Evolutionary conservation across 1,140 invertebrate genomes (phyloP), one percentile per base, ranked within the genome.

Genomic region (Bombus pyrosoma): DNA sequence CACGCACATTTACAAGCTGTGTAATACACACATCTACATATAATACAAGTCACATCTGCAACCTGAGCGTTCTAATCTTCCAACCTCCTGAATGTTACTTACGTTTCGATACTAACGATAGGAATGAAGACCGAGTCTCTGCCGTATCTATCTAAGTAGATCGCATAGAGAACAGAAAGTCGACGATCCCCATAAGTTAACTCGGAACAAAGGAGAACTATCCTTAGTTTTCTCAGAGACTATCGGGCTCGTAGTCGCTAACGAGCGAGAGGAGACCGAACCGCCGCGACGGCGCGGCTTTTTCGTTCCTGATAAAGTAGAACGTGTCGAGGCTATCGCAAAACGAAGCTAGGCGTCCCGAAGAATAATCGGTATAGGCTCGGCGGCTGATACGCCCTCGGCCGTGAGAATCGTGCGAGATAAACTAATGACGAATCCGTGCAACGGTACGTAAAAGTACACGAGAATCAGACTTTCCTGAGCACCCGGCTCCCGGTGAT

Each of bases 311-410:
- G 77, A 81, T 89, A 91, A 91, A 78, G 74, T 75, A 68, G 57
- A 75, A 64, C 76, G 83, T 83, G 89, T 87, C 86, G 75, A 13
- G 41, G 25, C 73, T 87, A 90, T 91, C 82, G 85, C 78, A 28
- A 77, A 18, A 75, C 43, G 73, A 73, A 34, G 34, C 81, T 86
- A 91, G 85, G 75, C 71, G 71, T 62, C 74, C 53, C 84, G 74
- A 73, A 83, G 81, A 89, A 77, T 91, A 88, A 89, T 92, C 81
- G 68, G 64, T 80, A 89, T 90, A 72, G 28, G 84, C 53, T 18
- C 9, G 34, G 68, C 34, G 53, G 34, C 64, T 39, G 71, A 90
- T 90, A 90, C 86, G 75, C 66, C 53, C 66, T 39, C 79, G 77
- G 37, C 37, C 41, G 25, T 37, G 47, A 79, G 69, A 86, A 82